phyloP scores from a whole-genome alignment of 2,797 vertebrate genomes.

The Melanotaenia boesemani region DNA sequence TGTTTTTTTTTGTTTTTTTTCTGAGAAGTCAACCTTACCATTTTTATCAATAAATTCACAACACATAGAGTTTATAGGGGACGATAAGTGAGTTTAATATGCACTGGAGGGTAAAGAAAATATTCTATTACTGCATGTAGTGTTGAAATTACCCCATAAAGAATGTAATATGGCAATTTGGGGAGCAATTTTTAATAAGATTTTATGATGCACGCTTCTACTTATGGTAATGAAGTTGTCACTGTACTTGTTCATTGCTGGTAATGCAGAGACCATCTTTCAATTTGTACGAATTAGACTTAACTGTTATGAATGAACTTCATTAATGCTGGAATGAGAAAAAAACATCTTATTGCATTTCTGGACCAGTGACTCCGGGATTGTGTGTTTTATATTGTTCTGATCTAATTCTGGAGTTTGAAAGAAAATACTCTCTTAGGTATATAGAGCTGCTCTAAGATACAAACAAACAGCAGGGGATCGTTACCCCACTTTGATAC shows the following conservation, averaged over 20 bases:
- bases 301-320: slow-evolving; percentile 88
- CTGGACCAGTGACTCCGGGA: slow-evolving; percentile 77
- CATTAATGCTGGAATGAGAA: slow-evolving; percentile 85
- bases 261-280: slow-evolving; percentile 92
- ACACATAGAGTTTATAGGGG: slow-evolving; percentile 93
- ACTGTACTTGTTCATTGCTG: slow-evolving; percentile 96
- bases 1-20: slow-evolving; percentile 61
- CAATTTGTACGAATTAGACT: slow-evolving; percentile 90
- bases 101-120: slow-evolving; percentile 99
- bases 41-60: slow-evolving; percentile 82
- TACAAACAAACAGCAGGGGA: slow-evolving; percentile 84
- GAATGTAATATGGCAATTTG: slow-evolving; percentile 98
- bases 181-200: slow-evolving; percentile 99
- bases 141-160: slow-evolving; percentile 99
- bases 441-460: slow-evolving; percentile 76
- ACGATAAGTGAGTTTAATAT: slow-evolving; percentile 99
- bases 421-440: slow-evolving; percentile 76
- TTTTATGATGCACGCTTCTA: slow-evolving; percentile 98
- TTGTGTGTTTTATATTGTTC: slow-evolving; percentile 84
- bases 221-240: slow-evolving; percentile 99
- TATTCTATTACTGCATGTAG: slow-evolving; percentile 98
- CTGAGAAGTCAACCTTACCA: slow-evolving; percentile 69
- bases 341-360: slow-evolving; percentile 81
- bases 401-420: slow-evolving; percentile 85
- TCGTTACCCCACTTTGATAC: slow-evolving; percentile 72